Evolutionary conservation across 2,113 vertebrate genomes (phyloP), one percentile per base, ranked within the genome.

Genomic region (Conger conger): DNA sequence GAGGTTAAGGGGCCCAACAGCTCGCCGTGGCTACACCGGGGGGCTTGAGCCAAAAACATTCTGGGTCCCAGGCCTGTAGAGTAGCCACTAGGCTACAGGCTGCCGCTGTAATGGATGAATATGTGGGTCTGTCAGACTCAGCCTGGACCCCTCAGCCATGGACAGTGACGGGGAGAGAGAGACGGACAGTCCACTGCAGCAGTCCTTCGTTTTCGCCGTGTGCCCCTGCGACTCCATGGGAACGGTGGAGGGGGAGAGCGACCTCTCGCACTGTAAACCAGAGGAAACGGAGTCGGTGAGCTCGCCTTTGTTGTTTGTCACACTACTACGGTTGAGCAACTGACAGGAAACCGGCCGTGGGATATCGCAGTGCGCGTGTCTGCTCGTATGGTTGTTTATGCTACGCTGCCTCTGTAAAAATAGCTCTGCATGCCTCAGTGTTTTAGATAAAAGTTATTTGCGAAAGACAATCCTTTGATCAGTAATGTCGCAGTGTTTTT

Each of bases 121-220:
- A 33, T 76, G 20, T 57, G 37, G 40, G n/a, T 63, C 53, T 85
- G 50, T 35, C 78, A 99, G 97, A 86, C 93, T 97, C 86, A 98
- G 97, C 92, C 88, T 97, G 35, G 95, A 97, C 36, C 82, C 94
- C 18, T 90, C 88, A 0, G 92, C 92, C 15, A 85, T 90, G 35
- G 95, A 95, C 93, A 97, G 96, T 0, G 96, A 96, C 1, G 92
- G 91, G 50, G 97, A 96, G 81, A 89, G 89, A 84, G 96, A 95
- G 0, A 91, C 90, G 37, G 92, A 88, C 11, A 91, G 88, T 78
- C 89, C 91, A 42, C 84, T 88, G 42, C 84, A 87, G 88, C 86
- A 87, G 63, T 78, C 33, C 13, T 79, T 82, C 85, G 89, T 57
- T 82, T 93, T 84, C 89, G 93, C 83, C 23, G 63, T 0, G 0